Evolutionary conservation across 2,797 vertebrate species (phyloP).

Genomic region (Thaleichthys pacificus): DNA sequence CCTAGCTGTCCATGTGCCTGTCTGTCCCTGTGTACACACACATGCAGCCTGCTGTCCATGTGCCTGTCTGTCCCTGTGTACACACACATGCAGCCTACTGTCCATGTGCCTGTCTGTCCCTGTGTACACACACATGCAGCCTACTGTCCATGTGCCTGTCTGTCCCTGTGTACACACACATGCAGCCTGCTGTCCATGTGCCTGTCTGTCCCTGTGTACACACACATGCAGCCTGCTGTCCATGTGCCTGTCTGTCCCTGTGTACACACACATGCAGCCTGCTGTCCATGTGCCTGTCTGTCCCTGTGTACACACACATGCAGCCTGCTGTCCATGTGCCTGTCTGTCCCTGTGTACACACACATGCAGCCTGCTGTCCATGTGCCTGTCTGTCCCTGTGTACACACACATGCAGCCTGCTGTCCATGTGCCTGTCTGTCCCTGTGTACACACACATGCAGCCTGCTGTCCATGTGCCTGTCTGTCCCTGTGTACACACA

Average conservation of each 20-base stretch:
- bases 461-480: constrained; percentile 26
- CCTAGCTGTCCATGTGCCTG: constrained; percentile 26
- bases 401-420: constrained; percentile 29
- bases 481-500: constrained; percentile 7
- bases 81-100: constrained; percentile 29
- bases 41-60: constrained; percentile 29
- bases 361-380: constrained; percentile 29
- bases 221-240: constrained; percentile 27
- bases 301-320: constrained; percentile 21
- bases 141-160: constrained; percentile 24
- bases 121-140: constrained; percentile 24
- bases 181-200: constrained; percentile 23
- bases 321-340: constrained; percentile 23
- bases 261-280: constrained; percentile 25
- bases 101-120: constrained; percentile 22
- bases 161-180: constrained; percentile 19
- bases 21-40: constrained; percentile 7
- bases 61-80: constrained; percentile 11
- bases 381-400: constrained; percentile 18
- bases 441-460: constrained; percentile 22
- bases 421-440: constrained; percentile 21
- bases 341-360: constrained; percentile 7
- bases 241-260: constrained; percentile 23
- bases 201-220: constrained; percentile 13
- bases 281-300: constrained; percentile 24